phyloP scores from a whole-genome alignment of 2,797 vertebrate genomes.

The Otolemur crassicaudatus region DNA sequence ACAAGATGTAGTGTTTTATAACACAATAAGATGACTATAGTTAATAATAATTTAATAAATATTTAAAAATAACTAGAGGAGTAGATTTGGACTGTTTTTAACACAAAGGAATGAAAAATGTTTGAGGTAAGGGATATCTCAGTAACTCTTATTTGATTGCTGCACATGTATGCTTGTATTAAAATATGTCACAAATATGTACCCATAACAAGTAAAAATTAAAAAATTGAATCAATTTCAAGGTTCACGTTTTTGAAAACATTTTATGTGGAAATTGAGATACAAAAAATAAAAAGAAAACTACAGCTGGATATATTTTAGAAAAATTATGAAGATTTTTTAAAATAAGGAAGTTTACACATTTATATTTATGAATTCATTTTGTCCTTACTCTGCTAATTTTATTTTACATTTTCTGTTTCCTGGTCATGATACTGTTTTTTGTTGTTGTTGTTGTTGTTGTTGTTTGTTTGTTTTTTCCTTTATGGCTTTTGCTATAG shows the following conservation, averaged over 20 bases:
- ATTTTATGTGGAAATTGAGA: neutral
- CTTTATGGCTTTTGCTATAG: neutral
- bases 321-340: neutral
- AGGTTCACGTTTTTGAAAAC: neutral
- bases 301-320: neutral
- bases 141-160: neutral
- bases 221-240: neutral
- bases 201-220: neutral
- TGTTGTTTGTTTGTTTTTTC: neutral
- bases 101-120: neutral
- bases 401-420: slow-evolving; percentile 13
- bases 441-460: neutral
- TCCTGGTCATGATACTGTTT: neutral
- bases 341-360: neutral
- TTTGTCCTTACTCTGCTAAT: neutral
- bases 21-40: neutral
- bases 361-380: neutral
- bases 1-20: neutral
- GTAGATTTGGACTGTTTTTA: neutral
- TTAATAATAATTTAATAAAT: neutral
- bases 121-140: neutral
- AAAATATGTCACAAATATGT: neutral
- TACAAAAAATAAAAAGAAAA: neutral
- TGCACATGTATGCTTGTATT: neutral
- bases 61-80: neutral